These are phyloP conservation scores for Tachysurus fulvidraco DNA, from an alignment of 2,113 vertebrate species.

Conservation along the genomic window DNA sequence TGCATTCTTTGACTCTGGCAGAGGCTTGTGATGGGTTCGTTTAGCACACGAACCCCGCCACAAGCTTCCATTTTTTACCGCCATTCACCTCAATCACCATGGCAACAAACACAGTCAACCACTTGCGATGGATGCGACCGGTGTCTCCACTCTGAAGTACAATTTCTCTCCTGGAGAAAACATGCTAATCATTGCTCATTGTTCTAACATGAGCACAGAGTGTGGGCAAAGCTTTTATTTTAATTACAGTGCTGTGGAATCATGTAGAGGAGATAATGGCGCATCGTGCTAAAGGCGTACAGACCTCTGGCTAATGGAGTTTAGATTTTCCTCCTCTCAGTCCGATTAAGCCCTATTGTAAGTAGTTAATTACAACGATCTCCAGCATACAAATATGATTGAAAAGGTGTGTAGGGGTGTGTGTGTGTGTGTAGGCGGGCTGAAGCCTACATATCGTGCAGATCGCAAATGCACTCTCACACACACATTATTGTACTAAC, in stretches of 20 bases:
- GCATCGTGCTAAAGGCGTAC: constrained; percentile 33
- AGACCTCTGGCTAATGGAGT: constrained; percentile 34
- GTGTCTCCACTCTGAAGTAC: constrained; percentile 11
- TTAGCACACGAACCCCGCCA: constrained; percentile 25
- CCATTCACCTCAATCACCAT: constrained; percentile 25
- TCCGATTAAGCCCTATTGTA: constrained; percentile 43
- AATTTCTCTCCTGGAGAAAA: constrained; percentile 40
- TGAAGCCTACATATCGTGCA: constrained; percentile 23
- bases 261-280: constrained; percentile 42
- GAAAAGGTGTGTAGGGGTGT: constrained; percentile 40
- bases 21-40: constrained; percentile 19
- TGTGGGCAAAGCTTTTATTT: constrained; percentile 52
- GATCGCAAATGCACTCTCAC: constrained; percentile 30
- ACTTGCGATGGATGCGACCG: background rate
- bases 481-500: constrained; percentile 3
- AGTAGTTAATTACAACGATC: constrained; percentile 43
- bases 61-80: constrained; percentile 36
- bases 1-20: constrained; percentile 19
- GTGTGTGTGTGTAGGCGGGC: constrained; percentile 44
- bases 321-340: constrained; percentile 37
- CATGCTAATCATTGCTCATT: constrained; percentile 48
- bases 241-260: constrained; percentile 45
- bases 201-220: constrained; percentile 33
- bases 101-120: constrained; percentile 19
- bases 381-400: constrained; percentile 27